phyloP scores from a whole-genome alignment of 2,888 invertebrate species.

The Lithosia quadra region DNA sequence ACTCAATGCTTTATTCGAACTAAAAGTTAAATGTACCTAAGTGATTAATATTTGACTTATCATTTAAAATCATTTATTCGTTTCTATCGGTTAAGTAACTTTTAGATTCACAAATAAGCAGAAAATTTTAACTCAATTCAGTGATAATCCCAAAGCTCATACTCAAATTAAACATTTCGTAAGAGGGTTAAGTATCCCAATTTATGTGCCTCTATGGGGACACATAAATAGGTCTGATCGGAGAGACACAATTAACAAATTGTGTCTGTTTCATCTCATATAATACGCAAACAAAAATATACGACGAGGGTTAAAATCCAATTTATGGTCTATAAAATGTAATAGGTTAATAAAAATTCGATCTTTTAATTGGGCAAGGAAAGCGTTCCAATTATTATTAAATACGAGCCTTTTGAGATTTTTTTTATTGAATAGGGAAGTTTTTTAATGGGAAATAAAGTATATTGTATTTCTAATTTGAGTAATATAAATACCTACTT shows the following conservation, averaged over 20 bases:
- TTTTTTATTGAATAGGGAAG: constrained; percentile 15
- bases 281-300: constrained; percentile 33
- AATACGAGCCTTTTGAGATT: not conserved
- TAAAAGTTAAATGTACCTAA: no score
- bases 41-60: not conserved
- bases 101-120: not conserved
- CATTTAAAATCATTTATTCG: not conserved
- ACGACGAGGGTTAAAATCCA: constrained; percentile 33
- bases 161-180: constrained; percentile 9
- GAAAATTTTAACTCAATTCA: constrained; percentile 1
- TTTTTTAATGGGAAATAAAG: not conserved
- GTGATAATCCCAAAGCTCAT: not conserved
- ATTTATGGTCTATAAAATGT: constrained; percentile 42
- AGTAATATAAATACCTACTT: no score
- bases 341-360: constrained; percentile 37
- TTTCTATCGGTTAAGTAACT: not conserved
- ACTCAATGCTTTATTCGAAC: no score
- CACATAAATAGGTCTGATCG: constrained; percentile 25
- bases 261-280: constrained; percentile 39
- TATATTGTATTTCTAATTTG: not conserved
- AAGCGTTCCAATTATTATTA: constrained; percentile 40
- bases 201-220: constrained; percentile 23
- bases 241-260: constrained; percentile 39
- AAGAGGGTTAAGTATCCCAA: constrained; percentile 14
- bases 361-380: constrained; percentile 42